A percentile compares a stretch with the other conserved stretches of the same genome.
Evolutionary conservation across 1,140 invertebrate species (phyloP).

Genomic region (Dendrolimus kikuchii): DNA sequence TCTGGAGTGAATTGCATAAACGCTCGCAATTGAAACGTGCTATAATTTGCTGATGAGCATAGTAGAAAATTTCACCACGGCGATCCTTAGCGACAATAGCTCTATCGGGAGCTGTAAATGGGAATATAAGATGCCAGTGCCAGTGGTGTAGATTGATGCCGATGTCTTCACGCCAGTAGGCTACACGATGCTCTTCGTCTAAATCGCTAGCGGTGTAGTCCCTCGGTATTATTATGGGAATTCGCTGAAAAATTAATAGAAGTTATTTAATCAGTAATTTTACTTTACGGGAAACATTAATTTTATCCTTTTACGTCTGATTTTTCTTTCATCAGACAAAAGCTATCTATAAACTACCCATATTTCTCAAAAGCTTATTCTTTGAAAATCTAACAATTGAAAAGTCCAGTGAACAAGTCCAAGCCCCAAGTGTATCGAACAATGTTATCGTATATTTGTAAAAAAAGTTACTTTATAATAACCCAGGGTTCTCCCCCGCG

Average conservation of each 20-base stretch:
- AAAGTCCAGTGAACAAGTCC: too few species aligned
- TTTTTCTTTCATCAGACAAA: too few species aligned
- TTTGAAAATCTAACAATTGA: too few species aligned
- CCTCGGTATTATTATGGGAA: conserved; percentile 75
- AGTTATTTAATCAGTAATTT: neutral
- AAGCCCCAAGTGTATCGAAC: too few species aligned
- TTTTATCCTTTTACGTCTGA: too few species aligned
- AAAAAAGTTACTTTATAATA: too few species aligned
- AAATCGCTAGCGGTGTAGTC: conserved; percentile 79
- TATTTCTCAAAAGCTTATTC: too few species aligned
- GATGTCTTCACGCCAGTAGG: conserved; percentile 78
- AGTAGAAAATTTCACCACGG: conserved; percentile 82
- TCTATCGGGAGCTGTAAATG: conserved; percentile 61
- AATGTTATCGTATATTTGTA: too few species aligned
- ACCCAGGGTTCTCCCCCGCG: too few species aligned
- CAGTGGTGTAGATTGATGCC: conserved; percentile 81
- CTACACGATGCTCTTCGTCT: conserved; percentile 76
- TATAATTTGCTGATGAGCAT: conserved; percentile 82
- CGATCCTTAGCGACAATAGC: conserved; percentile 76
- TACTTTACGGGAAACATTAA: too few species aligned
- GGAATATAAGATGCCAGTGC: conserved; percentile 84
- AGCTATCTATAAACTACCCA: too few species aligned
- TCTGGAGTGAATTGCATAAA: conserved; percentile 69
- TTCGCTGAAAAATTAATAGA: conserved; percentile 34
- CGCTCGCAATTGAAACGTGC: conserved; percentile 75